Conservation (phyloP, 2,797 vertebrate species). For the Cheirogaleus major region DNA sequence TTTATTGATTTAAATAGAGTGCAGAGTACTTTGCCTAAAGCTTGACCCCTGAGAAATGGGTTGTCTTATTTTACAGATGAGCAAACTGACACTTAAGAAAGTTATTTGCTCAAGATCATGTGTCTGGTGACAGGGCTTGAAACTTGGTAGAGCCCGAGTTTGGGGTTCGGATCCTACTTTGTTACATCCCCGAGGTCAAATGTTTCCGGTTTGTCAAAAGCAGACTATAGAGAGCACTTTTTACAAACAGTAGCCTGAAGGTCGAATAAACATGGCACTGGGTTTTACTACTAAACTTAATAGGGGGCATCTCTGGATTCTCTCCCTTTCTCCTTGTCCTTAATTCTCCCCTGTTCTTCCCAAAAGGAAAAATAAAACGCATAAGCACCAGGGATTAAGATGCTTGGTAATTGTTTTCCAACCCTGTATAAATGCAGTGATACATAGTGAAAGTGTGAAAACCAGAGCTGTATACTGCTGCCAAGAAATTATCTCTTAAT, state of each 20-base stretch:
- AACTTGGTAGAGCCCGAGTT: background rate
- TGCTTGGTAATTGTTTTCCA: background rate
- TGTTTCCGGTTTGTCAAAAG: background rate
- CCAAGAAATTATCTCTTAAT: background rate
- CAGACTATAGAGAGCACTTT: background rate
- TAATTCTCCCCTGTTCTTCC: background rate
- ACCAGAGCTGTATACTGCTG: background rate
- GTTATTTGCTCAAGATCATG: background rate
- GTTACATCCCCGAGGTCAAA: background rate
- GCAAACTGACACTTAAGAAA: background rate
- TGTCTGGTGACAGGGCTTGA: background rate
- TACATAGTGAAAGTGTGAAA: background rate
- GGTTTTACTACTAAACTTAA: background rate
- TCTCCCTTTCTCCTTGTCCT: background rate
- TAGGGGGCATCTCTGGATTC: background rate
- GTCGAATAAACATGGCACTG: background rate
- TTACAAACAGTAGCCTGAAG: background rate
- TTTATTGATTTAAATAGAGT: background rate
- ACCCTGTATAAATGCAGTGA: background rate
- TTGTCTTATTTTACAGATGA: background rate
- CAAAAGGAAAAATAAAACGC: conserved; percentile 1
- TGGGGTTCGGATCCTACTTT: background rate
- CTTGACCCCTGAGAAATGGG: background rate
- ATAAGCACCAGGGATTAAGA: background rate
- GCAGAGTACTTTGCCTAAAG: background rate